Conservation (phyloP, 1,140 invertebrate species). For the Hydropsyche tenuis region DNA sequence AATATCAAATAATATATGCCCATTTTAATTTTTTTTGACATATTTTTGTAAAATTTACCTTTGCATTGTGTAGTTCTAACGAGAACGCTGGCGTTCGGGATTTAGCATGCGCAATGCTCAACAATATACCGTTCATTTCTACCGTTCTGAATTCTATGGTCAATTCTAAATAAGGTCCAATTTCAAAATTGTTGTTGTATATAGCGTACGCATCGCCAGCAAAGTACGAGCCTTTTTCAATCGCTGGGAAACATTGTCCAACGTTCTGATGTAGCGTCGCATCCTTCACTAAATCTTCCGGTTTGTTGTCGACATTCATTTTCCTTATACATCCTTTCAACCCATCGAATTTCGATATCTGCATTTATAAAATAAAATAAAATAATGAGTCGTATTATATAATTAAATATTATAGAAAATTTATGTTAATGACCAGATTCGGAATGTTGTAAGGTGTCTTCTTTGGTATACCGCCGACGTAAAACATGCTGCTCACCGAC, state of each 20-base stretch:
- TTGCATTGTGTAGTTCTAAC: slow-evolving; percentile 78
- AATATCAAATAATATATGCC: background rate
- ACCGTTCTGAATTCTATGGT: slow-evolving; percentile 85
- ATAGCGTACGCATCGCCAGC: slow-evolving; percentile 81
- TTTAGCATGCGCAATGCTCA: slow-evolving; percentile 71
- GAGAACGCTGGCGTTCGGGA: slow-evolving; percentile 73
- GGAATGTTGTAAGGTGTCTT: slow-evolving; percentile 52
- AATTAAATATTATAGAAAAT: no score
- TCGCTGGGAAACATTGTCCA: slow-evolving; percentile 84
- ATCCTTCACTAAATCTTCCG: slow-evolving; percentile 77
- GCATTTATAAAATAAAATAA: slow-evolving; percentile 34
- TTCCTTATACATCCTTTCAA: slow-evolving; percentile 85
- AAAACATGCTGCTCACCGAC: slow-evolving; percentile 73
- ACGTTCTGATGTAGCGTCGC: slow-evolving; percentile 73
- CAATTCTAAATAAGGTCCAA: slow-evolving; percentile 74
- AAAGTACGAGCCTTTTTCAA: slow-evolving; percentile 88
- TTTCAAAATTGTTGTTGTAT: slow-evolving; percentile 64
- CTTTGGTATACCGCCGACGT: slow-evolving; percentile 79
- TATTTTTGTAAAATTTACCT: slow-evolving; percentile 59
- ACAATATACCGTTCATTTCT: slow-evolving; percentile 78
- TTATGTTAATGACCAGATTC: slow-evolving; percentile 32
- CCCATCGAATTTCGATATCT: slow-evolving; percentile 73
- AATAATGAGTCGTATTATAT: background rate
- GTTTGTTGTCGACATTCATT: slow-evolving; percentile 75
- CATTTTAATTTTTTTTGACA: background rate